These are phyloP conservation scores for Cheirogaleus medius DNA, from an alignment of 2,113 vertebrate genomes.

Conservation along the genomic window DNA sequence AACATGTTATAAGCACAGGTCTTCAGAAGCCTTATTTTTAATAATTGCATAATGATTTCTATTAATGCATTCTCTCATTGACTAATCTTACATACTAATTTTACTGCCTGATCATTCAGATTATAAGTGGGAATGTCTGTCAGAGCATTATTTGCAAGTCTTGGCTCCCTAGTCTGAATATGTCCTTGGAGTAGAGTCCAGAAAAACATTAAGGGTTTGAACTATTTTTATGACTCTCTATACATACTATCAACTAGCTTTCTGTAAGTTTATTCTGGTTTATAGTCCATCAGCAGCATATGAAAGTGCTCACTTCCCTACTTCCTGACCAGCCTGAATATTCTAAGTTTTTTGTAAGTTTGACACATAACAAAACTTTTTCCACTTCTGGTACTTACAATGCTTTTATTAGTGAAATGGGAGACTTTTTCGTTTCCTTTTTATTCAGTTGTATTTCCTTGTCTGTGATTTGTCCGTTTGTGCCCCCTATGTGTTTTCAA, in stretches of 20 bases:
- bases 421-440: neutral
- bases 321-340: neutral
- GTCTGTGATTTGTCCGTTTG: neutral
- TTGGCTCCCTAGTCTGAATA: neutral
- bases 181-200: neutral
- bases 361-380: neutral
- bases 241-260: neutral
- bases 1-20: neutral
- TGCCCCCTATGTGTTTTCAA: neutral
- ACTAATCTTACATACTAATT: neutral
- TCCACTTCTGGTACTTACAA: neutral
- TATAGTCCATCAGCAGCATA: neutral
- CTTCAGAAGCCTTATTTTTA: neutral
- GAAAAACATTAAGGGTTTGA: neutral
- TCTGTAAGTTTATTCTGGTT: neutral
- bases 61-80: neutral
- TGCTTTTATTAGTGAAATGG: neutral
- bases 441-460: neutral
- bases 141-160: neutral
- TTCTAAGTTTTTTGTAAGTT: neutral
- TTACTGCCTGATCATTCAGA: neutral
- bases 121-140: neutral
- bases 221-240: neutral
- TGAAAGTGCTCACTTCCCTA: neutral
- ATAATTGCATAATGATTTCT: neutral